These are phyloP conservation scores for Cantharis nigra DNA, from an alignment of 2,888 invertebrate genomes.

Conservation along the genomic window DNA sequence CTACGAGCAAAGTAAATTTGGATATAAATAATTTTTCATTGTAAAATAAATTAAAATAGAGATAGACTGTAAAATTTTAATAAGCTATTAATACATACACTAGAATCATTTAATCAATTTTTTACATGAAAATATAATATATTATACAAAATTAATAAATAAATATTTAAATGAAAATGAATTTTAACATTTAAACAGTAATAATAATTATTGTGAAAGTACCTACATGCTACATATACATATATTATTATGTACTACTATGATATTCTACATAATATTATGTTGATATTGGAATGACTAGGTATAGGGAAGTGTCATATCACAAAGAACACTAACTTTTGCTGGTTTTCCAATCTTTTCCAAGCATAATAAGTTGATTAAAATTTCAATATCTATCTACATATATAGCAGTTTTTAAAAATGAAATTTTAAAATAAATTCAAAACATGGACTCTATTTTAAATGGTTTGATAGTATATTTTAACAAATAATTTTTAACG, in stretches of 20 bases:
- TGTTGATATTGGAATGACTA: background rate
- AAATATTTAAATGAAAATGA: background rate
- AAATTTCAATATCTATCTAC: background rate
- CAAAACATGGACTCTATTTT: no score
- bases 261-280: no score
- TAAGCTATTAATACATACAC: no score
- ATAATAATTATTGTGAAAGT: background rate
- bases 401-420: background rate
- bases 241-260: no score
- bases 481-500: background rate
- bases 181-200: background rate
- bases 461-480: background rate
- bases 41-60: no score
- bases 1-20: no score
- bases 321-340: background rate
- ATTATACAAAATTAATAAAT: background rate
- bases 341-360: background rate
- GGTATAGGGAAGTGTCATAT: background rate
- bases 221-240: background rate
- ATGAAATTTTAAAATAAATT: background rate
- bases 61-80: no score
- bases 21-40: no score
- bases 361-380: background rate
- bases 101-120: background rate
- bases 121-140: background rate